Percentiles rank a stretch among this genome's conserved stretches.
Conservation (phyloP, 2,113 vertebrate species). For the Sapayoa aenigma region DNA sequence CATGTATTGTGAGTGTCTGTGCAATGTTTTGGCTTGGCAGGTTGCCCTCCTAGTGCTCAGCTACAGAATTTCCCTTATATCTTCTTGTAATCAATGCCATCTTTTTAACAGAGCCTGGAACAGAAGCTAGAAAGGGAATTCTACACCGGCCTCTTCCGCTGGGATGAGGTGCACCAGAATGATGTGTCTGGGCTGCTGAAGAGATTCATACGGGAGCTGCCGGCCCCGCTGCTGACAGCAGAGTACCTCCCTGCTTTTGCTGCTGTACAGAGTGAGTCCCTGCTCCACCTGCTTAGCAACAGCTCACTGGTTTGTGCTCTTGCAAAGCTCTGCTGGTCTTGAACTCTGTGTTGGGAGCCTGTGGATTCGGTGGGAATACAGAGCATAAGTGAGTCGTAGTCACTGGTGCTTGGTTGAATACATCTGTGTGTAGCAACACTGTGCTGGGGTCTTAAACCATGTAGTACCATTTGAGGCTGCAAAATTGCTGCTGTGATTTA, state of each 20-base stretch:
- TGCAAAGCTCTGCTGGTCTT: neutral
- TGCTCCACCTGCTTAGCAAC: neutral
- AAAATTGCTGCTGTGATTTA: neutral
- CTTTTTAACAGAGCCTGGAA: constrained; percentile 75
- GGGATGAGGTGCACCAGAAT: constrained; percentile 88
- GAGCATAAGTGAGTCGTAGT: rapidly evolving
- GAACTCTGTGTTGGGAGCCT: neutral
- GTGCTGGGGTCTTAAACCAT: neutral
- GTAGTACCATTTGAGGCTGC: neutral
- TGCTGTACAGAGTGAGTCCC: constrained; percentile 82
- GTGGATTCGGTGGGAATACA: rapidly evolving
- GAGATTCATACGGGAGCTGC: constrained; percentile 90
- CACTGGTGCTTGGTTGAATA: neutral
- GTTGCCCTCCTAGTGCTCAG: neutral
- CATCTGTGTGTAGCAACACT: rapidly evolving
- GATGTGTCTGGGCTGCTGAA: constrained; percentile 87
- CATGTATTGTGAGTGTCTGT: neutral
- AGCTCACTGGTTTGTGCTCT: neutral
- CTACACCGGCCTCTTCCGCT: constrained; percentile 78
- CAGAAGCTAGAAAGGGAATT: constrained; percentile 85
- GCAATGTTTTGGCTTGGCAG: neutral
- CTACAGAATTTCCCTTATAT: neutral
- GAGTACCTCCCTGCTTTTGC: constrained; percentile 89
- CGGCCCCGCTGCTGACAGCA: constrained; percentile 82
- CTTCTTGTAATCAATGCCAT: neutral